phyloP scores from a whole-genome alignment of 2,888 invertebrate genomes.

The Crepidodera aurea region DNA sequence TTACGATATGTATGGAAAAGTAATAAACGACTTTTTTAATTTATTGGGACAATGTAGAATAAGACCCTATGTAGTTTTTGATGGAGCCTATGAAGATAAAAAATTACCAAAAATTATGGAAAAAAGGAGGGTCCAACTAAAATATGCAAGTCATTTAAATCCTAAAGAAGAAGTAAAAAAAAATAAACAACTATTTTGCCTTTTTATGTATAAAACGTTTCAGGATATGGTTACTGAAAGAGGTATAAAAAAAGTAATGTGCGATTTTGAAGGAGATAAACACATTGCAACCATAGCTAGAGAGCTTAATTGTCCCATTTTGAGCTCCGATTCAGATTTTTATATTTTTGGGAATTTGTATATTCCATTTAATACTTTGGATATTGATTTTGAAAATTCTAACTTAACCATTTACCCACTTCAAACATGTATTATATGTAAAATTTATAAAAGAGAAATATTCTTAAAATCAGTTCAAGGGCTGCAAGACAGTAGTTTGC shows the following conservation, averaged over 20 bases:
- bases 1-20: conserved; percentile 76
- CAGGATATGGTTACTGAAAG: conserved; percentile 72
- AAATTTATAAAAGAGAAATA: conserved; percentile 75
- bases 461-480: conserved; percentile 73
- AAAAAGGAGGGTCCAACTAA: too few species aligned
- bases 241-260: conserved; percentile 72
- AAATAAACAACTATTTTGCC: too few species aligned
- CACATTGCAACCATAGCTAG: conserved; percentile 84
- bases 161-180: too few species aligned
- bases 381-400: conserved; percentile 57
- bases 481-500: conserved; percentile 68
- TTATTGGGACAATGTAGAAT: conserved; percentile 75
- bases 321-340: conserved; percentile 30
- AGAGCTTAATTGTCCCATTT: conserved; percentile 50
- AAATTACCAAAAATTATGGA: conserved; percentile 37
- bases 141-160: too few species aligned
- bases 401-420: conserved; percentile 17
- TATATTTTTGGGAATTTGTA: conserved; percentile 86
- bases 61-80: conserved; percentile 77
- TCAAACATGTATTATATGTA: conserved; percentile 68
- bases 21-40: conserved; percentile 74
- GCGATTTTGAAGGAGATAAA: conserved; percentile 89
- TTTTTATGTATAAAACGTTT: conserved; percentile 68
- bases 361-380: conserved; percentile 78
- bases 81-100: conserved; percentile 70